Evolutionary conservation across 1,140 invertebrate species (phyloP).

Genomic region (Drosophila arawakana): DNA sequence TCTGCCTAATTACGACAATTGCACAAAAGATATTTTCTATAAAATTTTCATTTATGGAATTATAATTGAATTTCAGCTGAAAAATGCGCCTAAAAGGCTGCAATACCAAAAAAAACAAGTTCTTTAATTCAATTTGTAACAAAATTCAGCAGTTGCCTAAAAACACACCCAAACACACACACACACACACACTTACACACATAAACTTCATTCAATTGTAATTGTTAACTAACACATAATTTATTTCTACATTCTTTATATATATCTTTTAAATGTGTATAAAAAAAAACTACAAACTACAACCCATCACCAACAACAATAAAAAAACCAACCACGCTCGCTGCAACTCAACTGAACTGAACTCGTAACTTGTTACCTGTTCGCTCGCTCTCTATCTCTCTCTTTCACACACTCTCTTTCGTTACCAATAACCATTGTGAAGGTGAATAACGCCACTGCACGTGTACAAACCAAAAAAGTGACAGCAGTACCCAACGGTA

Average conservation of each 20-base stretch:
- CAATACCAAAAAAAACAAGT: neutral
- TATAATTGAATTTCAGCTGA: constrained; percentile 4
- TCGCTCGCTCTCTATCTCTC: constrained; percentile 23
- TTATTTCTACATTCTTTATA: constrained; percentile 75
- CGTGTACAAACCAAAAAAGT: constrained; percentile 99
- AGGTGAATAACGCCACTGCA: constrained; percentile 99
- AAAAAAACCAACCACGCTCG: constrained; percentile 71
- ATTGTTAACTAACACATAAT: constrained; percentile 78
- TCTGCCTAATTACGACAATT: constrained; percentile 36
- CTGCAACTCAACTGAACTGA: constrained; percentile 58
- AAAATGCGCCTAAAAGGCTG: constrained; percentile 10
- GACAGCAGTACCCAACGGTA: constrained; percentile 95
- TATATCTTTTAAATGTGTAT: constrained; percentile 53
- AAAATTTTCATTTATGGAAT: neutral
- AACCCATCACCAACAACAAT: constrained; percentile 58
- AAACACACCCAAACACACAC: constrained; percentile 14
- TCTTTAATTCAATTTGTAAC: neutral
- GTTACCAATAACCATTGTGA: constrained; percentile 71
- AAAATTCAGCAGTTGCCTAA: constrained; percentile 6
- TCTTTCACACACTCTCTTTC: constrained; percentile 15
- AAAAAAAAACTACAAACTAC: constrained; percentile 48
- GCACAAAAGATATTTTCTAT: constrained; percentile 15
- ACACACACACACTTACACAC: constrained; percentile 25
- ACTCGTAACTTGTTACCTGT: constrained; percentile 34
- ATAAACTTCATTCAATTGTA: constrained; percentile 58